Percentiles rank a stretch among this genome's conserved stretches.
Evolutionary conservation across 2,113 vertebrate species (phyloP).

Genomic region (Tympanuchus pallidicinctus): DNA sequence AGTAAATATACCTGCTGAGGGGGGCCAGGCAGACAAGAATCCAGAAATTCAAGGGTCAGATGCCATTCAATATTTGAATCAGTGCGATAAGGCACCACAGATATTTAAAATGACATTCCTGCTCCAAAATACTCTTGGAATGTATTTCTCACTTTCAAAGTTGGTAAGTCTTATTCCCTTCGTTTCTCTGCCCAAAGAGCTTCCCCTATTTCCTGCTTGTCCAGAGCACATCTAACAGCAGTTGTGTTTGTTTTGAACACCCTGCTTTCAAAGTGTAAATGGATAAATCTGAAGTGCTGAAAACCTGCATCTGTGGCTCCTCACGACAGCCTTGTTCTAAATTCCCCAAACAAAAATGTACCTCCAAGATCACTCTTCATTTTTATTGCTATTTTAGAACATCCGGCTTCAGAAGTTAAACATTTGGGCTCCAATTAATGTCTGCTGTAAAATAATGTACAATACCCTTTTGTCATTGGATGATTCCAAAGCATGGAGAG

Average conservation of each 20-base stretch:
- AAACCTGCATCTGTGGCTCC: constrained; percentile 33
- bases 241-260: constrained; percentile 20
- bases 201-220: neutral
- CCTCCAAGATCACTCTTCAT: neutral
- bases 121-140: constrained; percentile 67
- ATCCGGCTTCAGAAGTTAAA: neutral
- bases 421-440: neutral
- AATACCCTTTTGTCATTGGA: neutral
- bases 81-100: constrained; percentile 62
- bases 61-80: constrained; percentile 54
- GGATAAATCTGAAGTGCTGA: constrained; percentile 23
- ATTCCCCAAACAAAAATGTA: neutral
- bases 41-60: constrained; percentile 60
- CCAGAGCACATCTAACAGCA: constrained; percentile 39
- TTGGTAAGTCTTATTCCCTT: constrained; percentile 53
- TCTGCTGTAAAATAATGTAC: neutral
- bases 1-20: constrained; percentile 27
- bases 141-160: constrained; percentile 59
- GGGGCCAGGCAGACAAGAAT: constrained; percentile 41
- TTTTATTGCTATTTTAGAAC: neutral
- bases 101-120: constrained; percentile 70
- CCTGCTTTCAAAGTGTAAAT: constrained; percentile 43
- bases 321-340: constrained; percentile 8
- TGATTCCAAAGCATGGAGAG: neutral
- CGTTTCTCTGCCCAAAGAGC: constrained; percentile 18